Percentiles rank a stretch among this genome's conserved stretches.
These are phyloP conservation scores for Hemiprocne comata DNA, from an alignment of 2,113 vertebrate genomes.

Conservation along the genomic window DNA sequence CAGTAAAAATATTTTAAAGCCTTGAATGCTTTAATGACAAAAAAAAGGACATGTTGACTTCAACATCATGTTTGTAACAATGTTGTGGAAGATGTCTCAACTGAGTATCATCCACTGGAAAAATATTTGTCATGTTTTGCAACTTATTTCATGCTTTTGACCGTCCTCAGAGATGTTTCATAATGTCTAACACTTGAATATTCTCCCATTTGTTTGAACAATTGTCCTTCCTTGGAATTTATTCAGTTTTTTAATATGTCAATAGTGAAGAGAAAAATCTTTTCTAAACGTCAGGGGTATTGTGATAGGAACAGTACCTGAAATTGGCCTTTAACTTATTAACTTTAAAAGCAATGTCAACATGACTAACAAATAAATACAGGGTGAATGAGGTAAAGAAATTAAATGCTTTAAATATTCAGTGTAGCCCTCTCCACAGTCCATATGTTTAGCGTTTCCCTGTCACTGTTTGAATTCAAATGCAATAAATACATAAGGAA, in stretches of 20 bases:
- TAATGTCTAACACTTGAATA: not conserved
- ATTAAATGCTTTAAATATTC: not conserved
- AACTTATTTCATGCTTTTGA: not conserved
- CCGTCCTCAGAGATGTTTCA: not conserved
- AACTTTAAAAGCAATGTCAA: not conserved
- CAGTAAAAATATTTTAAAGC: conserved; percentile 18
- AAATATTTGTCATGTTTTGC: not conserved
- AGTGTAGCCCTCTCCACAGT: not conserved
- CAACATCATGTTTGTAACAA: not conserved
- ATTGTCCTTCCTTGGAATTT: not conserved
- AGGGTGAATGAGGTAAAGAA: not conserved
- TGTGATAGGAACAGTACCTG: not conserved
- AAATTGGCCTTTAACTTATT: not conserved
- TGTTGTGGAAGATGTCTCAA: not conserved
- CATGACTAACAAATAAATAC: not conserved
- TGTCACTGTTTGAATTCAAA: not conserved
- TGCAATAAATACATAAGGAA: not conserved
- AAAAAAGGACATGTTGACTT: not conserved
- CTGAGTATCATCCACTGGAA: not conserved
- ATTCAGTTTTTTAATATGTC: not conserved
- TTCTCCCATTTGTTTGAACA: not conserved
- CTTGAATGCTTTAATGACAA: not conserved
- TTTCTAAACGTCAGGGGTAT: not conserved
- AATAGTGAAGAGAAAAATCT: not conserved
- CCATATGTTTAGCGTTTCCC: not conserved